Percentiles rank a stretch among this genome's conserved stretches.
Conservation (phyloP, 1,140 invertebrate species). For the Procambarus virginalis region DNA sequence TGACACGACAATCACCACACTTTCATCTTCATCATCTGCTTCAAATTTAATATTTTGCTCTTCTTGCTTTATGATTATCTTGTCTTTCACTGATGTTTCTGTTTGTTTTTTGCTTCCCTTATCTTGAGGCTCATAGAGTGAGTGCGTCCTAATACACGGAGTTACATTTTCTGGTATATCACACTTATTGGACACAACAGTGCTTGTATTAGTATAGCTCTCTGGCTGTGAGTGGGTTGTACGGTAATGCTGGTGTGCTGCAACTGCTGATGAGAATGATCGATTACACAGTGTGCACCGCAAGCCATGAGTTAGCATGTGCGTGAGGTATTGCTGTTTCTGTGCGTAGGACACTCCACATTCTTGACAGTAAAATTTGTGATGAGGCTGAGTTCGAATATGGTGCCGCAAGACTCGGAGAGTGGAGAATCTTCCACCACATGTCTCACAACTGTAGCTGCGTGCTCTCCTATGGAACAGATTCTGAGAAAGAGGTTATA, state of each 20-base stretch:
- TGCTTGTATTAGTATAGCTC: background rate
- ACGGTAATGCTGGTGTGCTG: constrained; percentile 42
- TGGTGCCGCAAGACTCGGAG: constrained; percentile 45
- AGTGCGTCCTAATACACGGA: constrained; percentile 1
- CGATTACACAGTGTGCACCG: constrained; percentile 26
- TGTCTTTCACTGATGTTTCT: background rate
- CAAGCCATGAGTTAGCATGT: constrained; percentile 35
- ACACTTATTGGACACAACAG: background rate
- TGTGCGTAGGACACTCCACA: constrained; percentile 30
- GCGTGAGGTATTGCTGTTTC: constrained; percentile 25
- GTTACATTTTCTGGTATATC: background rate
- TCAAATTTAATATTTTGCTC: background rate
- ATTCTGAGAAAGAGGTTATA: constrained; percentile 28
- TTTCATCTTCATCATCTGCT: background rate
- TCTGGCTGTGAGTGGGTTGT: constrained; percentile 10
- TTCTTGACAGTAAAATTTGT: constrained; percentile 50
- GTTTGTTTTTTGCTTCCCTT: background rate
- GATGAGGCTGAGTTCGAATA: constrained; percentile 37
- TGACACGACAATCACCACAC: background rate
- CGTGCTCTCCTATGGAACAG: constrained; percentile 38
- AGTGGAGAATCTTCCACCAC: constrained; percentile 44
- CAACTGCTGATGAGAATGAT: constrained; percentile 24
- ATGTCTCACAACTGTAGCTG: constrained; percentile 51
- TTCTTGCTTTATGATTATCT: background rate
- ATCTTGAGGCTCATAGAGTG: background rate